Percentiles rank a stretch among this genome's conserved stretches.
phyloP scores from a whole-genome alignment of 2,113 vertebrate genomes.

The Petaurus breviceps region DNA sequence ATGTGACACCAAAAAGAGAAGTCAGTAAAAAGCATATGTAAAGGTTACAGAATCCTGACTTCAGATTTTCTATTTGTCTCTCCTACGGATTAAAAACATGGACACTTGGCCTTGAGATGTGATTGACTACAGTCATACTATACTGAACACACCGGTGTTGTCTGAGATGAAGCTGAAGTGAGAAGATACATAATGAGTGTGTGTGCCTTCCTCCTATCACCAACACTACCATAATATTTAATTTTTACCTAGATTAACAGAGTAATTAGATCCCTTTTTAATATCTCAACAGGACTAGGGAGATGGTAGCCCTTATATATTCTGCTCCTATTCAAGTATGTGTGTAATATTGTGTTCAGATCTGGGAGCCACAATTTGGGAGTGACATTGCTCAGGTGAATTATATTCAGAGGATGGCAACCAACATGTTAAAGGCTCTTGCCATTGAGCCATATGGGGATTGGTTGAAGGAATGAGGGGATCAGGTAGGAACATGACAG shows the following conservation, averaged over 20 bases:
- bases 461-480: not conserved
- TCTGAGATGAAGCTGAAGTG: not conserved
- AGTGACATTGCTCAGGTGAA: not conserved
- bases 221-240: not conserved
- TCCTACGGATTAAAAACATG: not conserved
- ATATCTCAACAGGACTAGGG: not conserved
- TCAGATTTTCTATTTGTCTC: not conserved
- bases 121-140: not conserved
- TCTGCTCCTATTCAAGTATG: not conserved
- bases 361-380: not conserved
- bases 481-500: not conserved
- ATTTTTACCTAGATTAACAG: not conserved
- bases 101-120: not conserved
- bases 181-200: not conserved
- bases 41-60: not conserved
- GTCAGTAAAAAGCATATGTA: not conserved
- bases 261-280: not conserved
- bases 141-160: not conserved
- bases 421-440: not conserved
- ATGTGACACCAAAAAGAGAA: not conserved
- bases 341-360: not conserved
- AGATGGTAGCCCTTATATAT: not conserved
- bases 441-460: not conserved
- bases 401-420: not conserved
- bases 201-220: not conserved